A percentile compares a stretch with the other conserved stretches of the same genome.
phyloP scores from a whole-genome alignment of 2,113 vertebrate species.

The Myiozetetes cayanensis region DNA sequence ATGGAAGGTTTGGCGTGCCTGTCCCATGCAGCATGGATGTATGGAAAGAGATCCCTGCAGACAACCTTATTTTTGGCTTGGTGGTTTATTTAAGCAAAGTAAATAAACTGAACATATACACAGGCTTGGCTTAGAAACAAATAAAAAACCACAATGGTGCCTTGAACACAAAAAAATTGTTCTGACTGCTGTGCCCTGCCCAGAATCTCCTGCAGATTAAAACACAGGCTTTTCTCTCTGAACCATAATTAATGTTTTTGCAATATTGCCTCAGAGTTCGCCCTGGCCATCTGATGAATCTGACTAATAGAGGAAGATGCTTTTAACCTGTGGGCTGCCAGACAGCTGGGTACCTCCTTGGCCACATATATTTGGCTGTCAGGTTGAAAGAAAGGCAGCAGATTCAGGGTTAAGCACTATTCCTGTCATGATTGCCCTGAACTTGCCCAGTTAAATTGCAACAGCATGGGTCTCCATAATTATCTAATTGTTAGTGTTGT shows the following conservation, averaged over 20 bases:
- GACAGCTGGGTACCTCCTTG: not conserved
- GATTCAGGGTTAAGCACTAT: constrained; percentile 70
- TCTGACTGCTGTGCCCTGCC: not conserved
- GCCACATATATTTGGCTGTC: constrained; percentile 5
- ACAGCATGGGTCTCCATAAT: constrained; percentile 79
- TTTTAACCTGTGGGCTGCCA: constrained; percentile 64
- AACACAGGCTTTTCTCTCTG: constrained; percentile 35
- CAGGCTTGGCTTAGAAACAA: not conserved
- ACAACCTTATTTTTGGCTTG: not conserved
- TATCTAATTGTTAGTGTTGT: constrained; percentile 82
- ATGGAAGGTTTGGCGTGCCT: not conserved
- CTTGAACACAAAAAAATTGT: not conserved
- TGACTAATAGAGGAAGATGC: constrained; percentile 44
- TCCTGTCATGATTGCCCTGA: constrained; percentile 75
- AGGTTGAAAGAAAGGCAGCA: constrained; percentile 53
- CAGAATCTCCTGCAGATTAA: constrained; percentile 23
- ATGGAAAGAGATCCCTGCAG: not conserved
- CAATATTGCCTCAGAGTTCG: constrained; percentile 57
- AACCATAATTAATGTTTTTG: constrained; percentile 60
- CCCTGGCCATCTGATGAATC: constrained; percentile 46
- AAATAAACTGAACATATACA: not conserved
- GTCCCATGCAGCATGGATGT: not conserved
- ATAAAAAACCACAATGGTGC: not conserved
- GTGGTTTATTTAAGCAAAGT: not conserved
- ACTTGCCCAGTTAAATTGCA: constrained; percentile 79